Evolutionary conservation across 2,113 vertebrate species (phyloP).

Genomic region (Chelonoidis abingdonii): DNA sequence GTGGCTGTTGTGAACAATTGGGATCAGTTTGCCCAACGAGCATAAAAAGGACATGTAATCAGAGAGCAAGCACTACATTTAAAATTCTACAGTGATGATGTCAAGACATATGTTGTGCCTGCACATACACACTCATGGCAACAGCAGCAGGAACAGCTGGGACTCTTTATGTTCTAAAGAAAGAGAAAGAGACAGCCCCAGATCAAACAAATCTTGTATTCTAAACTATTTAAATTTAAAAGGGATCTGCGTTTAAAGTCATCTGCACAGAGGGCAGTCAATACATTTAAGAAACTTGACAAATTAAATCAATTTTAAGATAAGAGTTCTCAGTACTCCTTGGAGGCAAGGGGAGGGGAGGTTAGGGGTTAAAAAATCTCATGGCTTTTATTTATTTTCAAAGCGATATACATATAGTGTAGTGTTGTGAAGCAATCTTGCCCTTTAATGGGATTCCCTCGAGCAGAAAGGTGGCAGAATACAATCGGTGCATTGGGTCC

Average conservation of each 20-base stretch:
- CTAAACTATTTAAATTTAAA: conserved; percentile 26
- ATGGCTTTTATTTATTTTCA: not conserved
- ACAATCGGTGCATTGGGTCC: not conserved
- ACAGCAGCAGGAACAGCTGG: not conserved
- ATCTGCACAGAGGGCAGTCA: not conserved
- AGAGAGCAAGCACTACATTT: not conserved
- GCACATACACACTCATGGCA: too few relatives aligned
- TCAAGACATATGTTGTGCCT: not conserved
- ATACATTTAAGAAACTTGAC: not conserved
- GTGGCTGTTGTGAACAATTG: not conserved
- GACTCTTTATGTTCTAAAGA: not conserved
- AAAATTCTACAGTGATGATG: not conserved
- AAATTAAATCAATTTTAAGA: not conserved
- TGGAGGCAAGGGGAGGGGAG: fast-evolving
- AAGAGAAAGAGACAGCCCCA: not conserved
- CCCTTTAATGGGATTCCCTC: not conserved
- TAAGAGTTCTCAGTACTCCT: not conserved
- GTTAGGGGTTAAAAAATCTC: not conserved
- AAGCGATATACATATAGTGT: not conserved
- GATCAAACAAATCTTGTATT: not conserved
- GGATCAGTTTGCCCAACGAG: not conserved
- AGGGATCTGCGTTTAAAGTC: not conserved
- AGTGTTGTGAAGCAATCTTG: not conserved
- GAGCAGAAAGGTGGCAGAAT: not conserved
- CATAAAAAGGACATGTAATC: not conserved